A percentile compares a stretch with the other conserved stretches of the same genome.
phyloP scores from a whole-genome alignment of 2,113 vertebrate genomes.

The Pleuronectes platessa region DNA sequence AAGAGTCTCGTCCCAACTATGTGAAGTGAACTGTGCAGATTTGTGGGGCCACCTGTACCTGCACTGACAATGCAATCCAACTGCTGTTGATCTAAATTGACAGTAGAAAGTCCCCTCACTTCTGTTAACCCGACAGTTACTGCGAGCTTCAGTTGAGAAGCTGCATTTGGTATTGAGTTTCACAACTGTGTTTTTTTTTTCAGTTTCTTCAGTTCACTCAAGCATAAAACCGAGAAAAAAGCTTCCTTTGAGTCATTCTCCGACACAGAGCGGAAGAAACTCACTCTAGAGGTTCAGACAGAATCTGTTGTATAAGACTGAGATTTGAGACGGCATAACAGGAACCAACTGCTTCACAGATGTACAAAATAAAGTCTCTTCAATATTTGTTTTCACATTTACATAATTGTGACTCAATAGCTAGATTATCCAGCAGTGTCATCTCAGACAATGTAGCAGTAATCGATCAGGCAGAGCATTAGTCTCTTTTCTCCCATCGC shows the following conservation, averaged over 20 bases:
- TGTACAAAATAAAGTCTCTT: neutral
- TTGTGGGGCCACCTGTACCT: conserved; percentile 7
- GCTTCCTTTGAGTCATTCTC: conserved; percentile 50
- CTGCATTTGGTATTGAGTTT: conserved; percentile 34
- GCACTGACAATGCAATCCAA: conserved; percentile 9
- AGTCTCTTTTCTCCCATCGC: neutral
- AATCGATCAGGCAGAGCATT: neutral
- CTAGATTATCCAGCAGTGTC: neutral
- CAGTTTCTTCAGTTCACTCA: conserved; percentile 34
- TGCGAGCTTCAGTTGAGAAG: conserved; percentile 16
- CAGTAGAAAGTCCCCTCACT: conserved; percentile 41
- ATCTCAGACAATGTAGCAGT: neutral
- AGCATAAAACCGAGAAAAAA: conserved; percentile 27
- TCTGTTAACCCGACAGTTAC: conserved; percentile 15
- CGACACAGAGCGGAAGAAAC: conserved; percentile 11
- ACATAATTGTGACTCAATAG: neutral
- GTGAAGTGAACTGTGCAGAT: conserved; percentile 11
- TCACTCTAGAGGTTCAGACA: neutral
- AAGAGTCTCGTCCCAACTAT: neutral
- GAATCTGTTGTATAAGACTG: neutral
- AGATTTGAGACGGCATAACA: neutral
- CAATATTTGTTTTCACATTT: neutral
- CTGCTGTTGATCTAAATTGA: conserved; percentile 44
- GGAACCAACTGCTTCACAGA: neutral
- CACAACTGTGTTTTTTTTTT: neutral